A percentile compares a stretch with the other conserved stretches of the same genome.
These are phyloP conservation scores for Brachyistius frenatus DNA, from an alignment of 2,113 vertebrate genomes.

Conservation along the genomic window DNA sequence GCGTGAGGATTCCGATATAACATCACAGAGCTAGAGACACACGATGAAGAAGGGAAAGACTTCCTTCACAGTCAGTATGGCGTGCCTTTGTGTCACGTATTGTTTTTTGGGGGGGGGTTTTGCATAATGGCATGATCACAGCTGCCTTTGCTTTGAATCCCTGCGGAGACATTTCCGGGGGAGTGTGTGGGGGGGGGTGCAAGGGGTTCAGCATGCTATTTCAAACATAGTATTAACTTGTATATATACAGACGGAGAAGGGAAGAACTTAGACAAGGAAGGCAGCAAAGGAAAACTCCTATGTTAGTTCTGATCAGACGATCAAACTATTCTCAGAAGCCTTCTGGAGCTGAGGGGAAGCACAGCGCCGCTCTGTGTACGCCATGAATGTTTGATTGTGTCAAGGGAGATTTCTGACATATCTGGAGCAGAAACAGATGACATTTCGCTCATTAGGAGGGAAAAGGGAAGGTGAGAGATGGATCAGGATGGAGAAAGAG, in stretches of 20 bases:
- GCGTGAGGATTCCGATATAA: too few species aligned
- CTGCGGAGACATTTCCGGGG: not conserved
- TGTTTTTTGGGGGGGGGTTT: not conserved
- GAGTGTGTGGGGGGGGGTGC: not conserved
- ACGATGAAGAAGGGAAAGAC: too few species aligned
- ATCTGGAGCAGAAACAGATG: conserved; percentile 73
- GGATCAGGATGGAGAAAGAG: conserved; percentile 31
- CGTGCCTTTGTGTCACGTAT: not conserved
- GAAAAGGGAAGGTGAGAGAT: conserved; percentile 62
- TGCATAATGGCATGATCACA: not conserved
- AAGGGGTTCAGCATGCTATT: not conserved
- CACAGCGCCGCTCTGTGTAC: conserved; percentile 27
- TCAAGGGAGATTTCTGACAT: conserved; percentile 73
- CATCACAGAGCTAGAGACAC: too few species aligned
- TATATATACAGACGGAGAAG: not conserved
- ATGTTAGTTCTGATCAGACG: conserved; percentile 41
- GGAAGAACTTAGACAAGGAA: conserved; percentile 13
- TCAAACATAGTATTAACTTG: conserved; percentile 14
- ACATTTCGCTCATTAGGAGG: conserved; percentile 70
- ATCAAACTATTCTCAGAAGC: conserved; percentile 53
- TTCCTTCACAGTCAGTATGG: too few species aligned
- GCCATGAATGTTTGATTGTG: conserved; percentile 75
- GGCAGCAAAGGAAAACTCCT: not conserved
- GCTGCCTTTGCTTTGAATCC: not conserved
- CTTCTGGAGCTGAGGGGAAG: conserved; percentile 25